These are phyloP conservation scores for Leuctra nigra DNA, from an alignment of 2,888 invertebrate genomes.

Conservation along the genomic window DNA sequence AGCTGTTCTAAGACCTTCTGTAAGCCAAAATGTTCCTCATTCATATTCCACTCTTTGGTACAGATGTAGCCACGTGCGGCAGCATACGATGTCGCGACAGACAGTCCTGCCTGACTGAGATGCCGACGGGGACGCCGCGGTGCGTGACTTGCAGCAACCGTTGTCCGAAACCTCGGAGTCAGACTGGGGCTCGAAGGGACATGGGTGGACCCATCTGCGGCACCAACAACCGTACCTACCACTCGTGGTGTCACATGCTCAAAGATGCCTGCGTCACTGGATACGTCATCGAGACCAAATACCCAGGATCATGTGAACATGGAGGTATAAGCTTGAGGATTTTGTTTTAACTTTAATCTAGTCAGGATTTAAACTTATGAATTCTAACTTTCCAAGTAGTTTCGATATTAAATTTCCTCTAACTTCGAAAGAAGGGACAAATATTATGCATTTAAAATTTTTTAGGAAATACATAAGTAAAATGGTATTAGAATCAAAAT, in stretches of 20 bases:
- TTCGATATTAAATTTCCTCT: no score
- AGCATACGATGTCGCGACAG: conserved; percentile 59
- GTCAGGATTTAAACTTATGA: no score
- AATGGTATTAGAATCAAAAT: no score
- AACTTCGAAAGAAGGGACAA: no score
- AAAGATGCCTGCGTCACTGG: conserved; percentile 68
- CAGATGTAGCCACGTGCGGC: conserved; percentile 59
- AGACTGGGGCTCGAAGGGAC: conserved; percentile 21
- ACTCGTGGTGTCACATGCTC: conserved; percentile 72
- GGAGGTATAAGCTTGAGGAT: no score
- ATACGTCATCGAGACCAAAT: conserved; percentile 61
- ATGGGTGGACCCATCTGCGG: conserved; percentile 51
- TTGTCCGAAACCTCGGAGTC: conserved; percentile 37
- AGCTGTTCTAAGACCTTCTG: no score
- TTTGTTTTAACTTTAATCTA: no score
- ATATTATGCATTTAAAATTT: no score
- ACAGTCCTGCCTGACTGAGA: conserved; percentile 61
- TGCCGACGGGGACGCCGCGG: conserved; percentile 55
- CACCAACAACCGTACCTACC: conserved; percentile 65
- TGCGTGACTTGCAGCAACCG: conserved; percentile 64
- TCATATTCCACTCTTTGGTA: no score
- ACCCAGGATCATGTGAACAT: conserved; percentile 53
- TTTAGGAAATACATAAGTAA: neutral
- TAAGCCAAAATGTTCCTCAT: no score
- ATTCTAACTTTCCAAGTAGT: no score